A percentile compares a stretch with the other conserved stretches of the same genome.
Conservation (phyloP, 2,888 invertebrate species). For the Synanthedon vespiformis region DNA sequence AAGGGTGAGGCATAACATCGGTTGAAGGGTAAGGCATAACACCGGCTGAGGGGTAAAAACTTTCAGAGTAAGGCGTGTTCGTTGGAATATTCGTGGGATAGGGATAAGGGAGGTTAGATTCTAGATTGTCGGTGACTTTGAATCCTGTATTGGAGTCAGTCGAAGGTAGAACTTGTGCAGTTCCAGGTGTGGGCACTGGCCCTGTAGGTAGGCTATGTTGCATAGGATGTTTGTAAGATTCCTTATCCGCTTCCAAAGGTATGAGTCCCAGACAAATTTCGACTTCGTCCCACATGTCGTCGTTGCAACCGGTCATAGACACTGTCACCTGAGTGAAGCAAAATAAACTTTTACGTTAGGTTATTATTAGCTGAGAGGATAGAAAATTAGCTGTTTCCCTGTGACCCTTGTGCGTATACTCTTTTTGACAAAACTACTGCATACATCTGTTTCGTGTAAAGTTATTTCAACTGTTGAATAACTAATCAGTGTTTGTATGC, state of each 20-base stretch:
- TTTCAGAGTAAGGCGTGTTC: conserved; percentile 2
- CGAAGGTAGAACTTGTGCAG: background rate
- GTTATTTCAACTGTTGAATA: too few relatives aligned
- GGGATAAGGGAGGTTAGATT: background rate
- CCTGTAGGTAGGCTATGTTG: conserved; percentile 26
- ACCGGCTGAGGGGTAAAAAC: background rate
- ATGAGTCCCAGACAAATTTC: conserved; percentile 40
- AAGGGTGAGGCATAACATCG: background rate
- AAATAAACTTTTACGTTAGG: too few relatives aligned
- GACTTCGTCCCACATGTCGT: conserved; percentile 31
- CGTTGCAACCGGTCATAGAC: conserved; percentile 41
- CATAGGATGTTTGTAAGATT: conserved; percentile 30
- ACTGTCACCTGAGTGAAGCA: conserved; percentile 27
- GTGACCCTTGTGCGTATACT: too few relatives aligned
- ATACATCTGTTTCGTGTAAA: too few relatives aligned
- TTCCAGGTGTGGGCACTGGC: conserved; percentile 20
- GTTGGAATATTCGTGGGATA: background rate
- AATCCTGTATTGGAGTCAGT: background rate
- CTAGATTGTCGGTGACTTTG: background rate
- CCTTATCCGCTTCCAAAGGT: conserved; percentile 19
- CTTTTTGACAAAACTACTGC: too few relatives aligned
- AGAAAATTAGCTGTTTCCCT: too few relatives aligned
- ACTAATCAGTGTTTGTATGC: too few relatives aligned
- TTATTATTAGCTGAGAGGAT: too few relatives aligned
- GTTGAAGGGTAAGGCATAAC: background rate